Evolutionary conservation across 2,797 vertebrate species (phyloP).

Genomic region (Channallabes apus): DNA sequence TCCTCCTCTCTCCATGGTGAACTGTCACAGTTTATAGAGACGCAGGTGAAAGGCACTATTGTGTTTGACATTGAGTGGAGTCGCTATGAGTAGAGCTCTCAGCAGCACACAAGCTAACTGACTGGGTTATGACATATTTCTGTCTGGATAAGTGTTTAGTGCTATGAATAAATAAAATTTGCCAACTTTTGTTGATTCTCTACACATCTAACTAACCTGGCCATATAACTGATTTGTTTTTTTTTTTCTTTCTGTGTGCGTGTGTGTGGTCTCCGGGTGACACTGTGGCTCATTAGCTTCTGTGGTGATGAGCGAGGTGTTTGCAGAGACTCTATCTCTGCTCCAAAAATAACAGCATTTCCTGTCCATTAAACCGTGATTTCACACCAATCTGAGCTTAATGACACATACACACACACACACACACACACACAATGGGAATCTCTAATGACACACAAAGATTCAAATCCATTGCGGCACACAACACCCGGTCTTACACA

Average conservation of each 20-base stretch:
- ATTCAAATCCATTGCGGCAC: constrained; percentile 53
- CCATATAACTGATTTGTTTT: constrained; percentile 6
- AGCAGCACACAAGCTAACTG: constrained; percentile 57
- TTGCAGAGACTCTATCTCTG: constrained; percentile 60
- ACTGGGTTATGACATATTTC: not conserved
- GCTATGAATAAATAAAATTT: not conserved
- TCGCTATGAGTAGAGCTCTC: constrained; percentile 53
- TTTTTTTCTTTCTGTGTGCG: constrained; percentile 10
- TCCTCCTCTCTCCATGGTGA: constrained; percentile 36
- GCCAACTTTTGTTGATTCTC: not conserved
- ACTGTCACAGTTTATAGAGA: constrained; percentile 44
- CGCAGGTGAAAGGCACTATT: constrained; percentile 39
- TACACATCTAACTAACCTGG: not conserved
- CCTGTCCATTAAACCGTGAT: constrained; percentile 76
- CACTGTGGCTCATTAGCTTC: constrained; percentile 57
- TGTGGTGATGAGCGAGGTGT: constrained; percentile 55
- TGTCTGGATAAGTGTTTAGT: not conserved
- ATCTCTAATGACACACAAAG: constrained; percentile 58
- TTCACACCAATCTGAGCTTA: constrained; percentile 79
- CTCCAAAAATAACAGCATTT: constrained; percentile 83
- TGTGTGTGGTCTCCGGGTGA: constrained; percentile 54
- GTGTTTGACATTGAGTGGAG: constrained; percentile 41
- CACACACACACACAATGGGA: constrained; percentile 52
- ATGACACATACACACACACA: constrained; percentile 25
- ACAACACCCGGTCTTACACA: constrained; percentile 43